These are phyloP conservation scores for Ceratina australensis DNA, from an alignment of 1,140 invertebrate genomes.

Conservation along the genomic window DNA sequence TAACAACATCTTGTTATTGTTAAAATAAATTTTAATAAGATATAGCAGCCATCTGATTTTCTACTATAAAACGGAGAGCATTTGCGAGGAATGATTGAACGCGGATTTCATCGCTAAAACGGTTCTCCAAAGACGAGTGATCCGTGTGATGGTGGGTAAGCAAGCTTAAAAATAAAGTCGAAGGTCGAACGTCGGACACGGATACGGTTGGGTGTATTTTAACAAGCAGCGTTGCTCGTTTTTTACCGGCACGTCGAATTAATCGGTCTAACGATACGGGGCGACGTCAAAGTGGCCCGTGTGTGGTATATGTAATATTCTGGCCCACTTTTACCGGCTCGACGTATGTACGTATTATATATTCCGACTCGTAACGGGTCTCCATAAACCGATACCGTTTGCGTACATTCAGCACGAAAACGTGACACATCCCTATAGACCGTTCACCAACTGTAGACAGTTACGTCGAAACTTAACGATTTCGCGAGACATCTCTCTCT, in stretches of 20 bases:
- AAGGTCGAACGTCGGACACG: constrained; percentile 42
- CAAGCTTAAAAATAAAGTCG: constrained; percentile 60
- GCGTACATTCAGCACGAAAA: constrained; percentile 15
- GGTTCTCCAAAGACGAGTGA: constrained; percentile 36
- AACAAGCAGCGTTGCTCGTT: constrained; percentile 28
- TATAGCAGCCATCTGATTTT: too few relatives aligned
- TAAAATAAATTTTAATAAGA: too few relatives aligned
- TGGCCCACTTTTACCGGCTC: constrained; percentile 48
- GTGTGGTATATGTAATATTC: not conserved
- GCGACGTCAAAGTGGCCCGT: constrained; percentile 47
- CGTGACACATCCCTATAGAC: constrained; percentile 12
- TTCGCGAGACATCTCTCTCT: not conserved
- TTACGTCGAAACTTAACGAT: not conserved
- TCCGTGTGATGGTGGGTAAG: constrained; percentile 34
- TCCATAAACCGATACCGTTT: constrained; percentile 29
- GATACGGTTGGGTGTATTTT: constrained; percentile 20
- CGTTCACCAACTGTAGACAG: constrained; percentile 24
- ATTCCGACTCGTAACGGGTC: constrained; percentile 4
- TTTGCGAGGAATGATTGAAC: not conserved
- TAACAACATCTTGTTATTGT: too few relatives aligned
- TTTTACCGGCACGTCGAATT: constrained; percentile 51
- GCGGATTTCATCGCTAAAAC: constrained; percentile 38
- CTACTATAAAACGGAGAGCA: not conserved
- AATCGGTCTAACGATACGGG: constrained; percentile 53
- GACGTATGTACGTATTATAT: too few relatives aligned